Base-by-base conservation (phyloP, 37 sponge, comb jelly and placozoan species). In the Diacarnus erythraeanus region DNA sequence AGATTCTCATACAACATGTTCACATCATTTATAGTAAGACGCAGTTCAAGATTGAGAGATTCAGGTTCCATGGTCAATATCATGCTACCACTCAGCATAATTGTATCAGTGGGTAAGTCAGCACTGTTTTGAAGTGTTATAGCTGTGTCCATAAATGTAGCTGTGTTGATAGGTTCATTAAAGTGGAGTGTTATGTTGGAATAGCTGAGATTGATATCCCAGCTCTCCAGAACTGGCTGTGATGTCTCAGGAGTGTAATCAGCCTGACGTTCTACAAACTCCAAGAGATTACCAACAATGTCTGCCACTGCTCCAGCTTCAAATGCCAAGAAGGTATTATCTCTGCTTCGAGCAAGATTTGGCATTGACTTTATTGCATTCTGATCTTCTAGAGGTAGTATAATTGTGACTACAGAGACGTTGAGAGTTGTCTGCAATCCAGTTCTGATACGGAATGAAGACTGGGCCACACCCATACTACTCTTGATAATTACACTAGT, bases 291-390 rank as follows among this genome's bases (percentile, higher is more conserved):
- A 47, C 92, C 89, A 67, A 51, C 58, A 40, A 79, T 22, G 59
- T 94, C 95, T 17, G 37, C n/a, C 2, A 87, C 83, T 9, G 89
- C 58, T 42, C 41, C 59, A 18, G 74, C 57, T 39, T 61, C 58
- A 65, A 94, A 57, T 17, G 18, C 35, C 2, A 94, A 21, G 40
- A 76, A 66, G 4, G 89, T 71, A n/a, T 77, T 77, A 17, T n/a
- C 35, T 36, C 37, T 1, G 34, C 34, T 57, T 34, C 87, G 54
- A 1, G 80, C 83, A 5, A 96, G 74, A 37, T 66, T 70, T 20
- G 83, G 77, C 29, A 79, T 74, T 20, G 82, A 75, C 70, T 93
- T 96, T 67, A 96, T 87, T n/a, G 69, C 74, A 73, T 82, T 71
- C 40, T 87, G 84, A 33, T 96, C 89, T 31, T 43, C 68, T 10